Evolutionary conservation across 1,140 invertebrate species (phyloP).

Genomic region (Plutomurus gul): DNA sequence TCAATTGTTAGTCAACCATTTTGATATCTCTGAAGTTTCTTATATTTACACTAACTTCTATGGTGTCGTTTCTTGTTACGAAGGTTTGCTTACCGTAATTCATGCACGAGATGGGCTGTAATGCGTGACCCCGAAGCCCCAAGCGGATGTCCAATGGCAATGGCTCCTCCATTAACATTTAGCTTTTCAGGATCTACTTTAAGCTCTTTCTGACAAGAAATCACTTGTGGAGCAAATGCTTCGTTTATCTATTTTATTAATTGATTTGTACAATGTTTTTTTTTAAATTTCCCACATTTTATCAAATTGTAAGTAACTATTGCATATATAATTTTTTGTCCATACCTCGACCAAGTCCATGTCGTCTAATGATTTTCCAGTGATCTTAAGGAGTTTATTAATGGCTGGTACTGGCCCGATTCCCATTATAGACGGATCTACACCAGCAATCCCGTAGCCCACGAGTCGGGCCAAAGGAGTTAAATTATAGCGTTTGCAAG

Average conservation of each 20-base stretch:
- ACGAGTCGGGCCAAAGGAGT: conserved; percentile 75
- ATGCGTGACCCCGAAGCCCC: conserved; percentile 93
- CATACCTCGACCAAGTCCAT: conserved; percentile 90
- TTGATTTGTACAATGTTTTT: background rate
- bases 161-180: conserved; percentile 95
- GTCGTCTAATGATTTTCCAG: conserved; percentile 77
- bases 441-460: conserved; percentile 59
- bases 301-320: too few species aligned
- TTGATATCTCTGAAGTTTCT: too few species aligned
- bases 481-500: conserved; percentile 77
- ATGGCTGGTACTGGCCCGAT: conserved; percentile 94
- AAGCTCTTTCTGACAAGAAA: conserved; percentile 81
- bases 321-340: background rate
- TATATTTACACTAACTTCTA: too few species aligned
- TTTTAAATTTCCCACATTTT: too few species aligned
- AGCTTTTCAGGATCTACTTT: conserved; percentile 82
- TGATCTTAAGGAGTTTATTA: conserved; percentile 71
- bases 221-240: conserved; percentile 92
- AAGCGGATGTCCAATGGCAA: conserved; percentile 94
- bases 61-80: too few species aligned
- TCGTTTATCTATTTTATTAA: conserved; percentile 92
- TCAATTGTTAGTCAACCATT: background rate
- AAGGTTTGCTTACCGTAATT: conserved; percentile 73
- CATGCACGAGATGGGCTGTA: conserved; percentile 87
- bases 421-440: conserved; percentile 79